These are phyloP conservation scores for Peromyscus aztecus DNA, from an alignment of 2,797 vertebrate genomes.

Conservation along the genomic window DNA sequence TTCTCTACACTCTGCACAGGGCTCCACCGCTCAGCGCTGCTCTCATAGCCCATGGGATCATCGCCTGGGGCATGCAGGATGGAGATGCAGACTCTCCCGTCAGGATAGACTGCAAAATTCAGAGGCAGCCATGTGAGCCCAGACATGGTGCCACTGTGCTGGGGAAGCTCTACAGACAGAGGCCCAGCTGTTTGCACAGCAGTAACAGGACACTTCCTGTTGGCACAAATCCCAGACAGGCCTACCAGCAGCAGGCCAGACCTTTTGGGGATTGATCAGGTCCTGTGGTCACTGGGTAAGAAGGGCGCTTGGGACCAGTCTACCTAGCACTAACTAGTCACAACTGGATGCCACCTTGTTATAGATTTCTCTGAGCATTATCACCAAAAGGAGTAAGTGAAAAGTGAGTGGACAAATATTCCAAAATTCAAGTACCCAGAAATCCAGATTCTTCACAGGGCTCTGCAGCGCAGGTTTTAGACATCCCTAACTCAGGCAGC, in stretches of 20 bases:
- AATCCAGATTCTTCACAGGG: not conserved
- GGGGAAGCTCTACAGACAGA: not conserved
- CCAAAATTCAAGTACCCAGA: not conserved
- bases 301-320: not conserved
- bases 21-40: constrained; percentile 98
- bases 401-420: not conserved
- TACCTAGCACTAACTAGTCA: not conserved
- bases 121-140: not conserved
- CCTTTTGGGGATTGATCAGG: not conserved
- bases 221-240: not conserved
- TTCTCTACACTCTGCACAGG: constrained; percentile 99
- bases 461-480: not conserved
- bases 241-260: not conserved
- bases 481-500: not conserved
- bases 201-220: rapidly evolving
- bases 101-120: constrained; percentile 93
- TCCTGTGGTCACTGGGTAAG: not conserved
- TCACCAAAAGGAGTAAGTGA: not conserved
- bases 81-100: constrained; percentile 98
- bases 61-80: constrained; percentile 98
- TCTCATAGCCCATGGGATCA: constrained; percentile 99
- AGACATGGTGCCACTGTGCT: rapidly evolving
- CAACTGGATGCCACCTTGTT: not conserved
- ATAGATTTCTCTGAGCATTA: not conserved
- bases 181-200: not conserved